A percentile compares a stretch with the other conserved stretches of the same genome.
phyloP scores from a whole-genome alignment of 2,113 vertebrate species.

The Romanogobio albipinnatus region DNA sequence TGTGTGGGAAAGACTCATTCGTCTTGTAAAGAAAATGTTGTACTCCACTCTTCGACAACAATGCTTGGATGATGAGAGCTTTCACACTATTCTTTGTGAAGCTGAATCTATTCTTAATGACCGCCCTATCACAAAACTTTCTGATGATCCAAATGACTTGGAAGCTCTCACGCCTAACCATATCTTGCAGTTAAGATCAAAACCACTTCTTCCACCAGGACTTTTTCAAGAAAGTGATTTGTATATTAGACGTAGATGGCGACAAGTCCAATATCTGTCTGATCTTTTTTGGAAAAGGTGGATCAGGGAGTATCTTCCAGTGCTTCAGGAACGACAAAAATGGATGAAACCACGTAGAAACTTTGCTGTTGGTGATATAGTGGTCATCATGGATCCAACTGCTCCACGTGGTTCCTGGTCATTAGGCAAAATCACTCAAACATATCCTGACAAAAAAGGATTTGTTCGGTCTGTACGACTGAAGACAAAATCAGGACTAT shows the following conservation, averaged over 20 bases:
- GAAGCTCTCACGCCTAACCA: slow-evolving; percentile 41
- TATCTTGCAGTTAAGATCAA: slow-evolving; percentile 23
- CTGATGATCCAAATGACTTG: slow-evolving; percentile 36
- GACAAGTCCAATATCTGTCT: slow-evolving; percentile 39
- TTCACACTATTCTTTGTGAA: slow-evolving; percentile 48
- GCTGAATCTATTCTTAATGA: slow-evolving; percentile 36
- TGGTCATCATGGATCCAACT: slow-evolving; percentile 26
- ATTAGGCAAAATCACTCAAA: not conserved
- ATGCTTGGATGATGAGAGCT: slow-evolving; percentile 36
- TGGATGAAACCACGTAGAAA: slow-evolving; percentile 23
- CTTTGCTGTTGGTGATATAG: slow-evolving; percentile 30
- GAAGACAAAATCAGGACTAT: not conserved
- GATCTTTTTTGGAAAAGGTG: slow-evolving; percentile 38
- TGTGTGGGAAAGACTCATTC: not conserved
- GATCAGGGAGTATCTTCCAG: slow-evolving; percentile 20
- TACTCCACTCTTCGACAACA: slow-evolving; percentile 16
- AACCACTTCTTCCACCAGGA: slow-evolving; percentile 27
- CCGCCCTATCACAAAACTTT: slow-evolving; percentile 28
- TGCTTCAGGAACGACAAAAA: slow-evolving; percentile 39
- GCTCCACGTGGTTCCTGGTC: slow-evolving; percentile 34
- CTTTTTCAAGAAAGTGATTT: slow-evolving; percentile 19
- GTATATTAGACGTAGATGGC: slow-evolving; percentile 24
- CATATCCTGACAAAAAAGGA: not conserved
- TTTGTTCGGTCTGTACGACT: not conserved
- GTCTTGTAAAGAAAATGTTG: slow-evolving; percentile 13